Evolutionary conservation across 2,113 vertebrate genomes (phyloP).

Genomic region (Macquaria ambigua): DNA sequence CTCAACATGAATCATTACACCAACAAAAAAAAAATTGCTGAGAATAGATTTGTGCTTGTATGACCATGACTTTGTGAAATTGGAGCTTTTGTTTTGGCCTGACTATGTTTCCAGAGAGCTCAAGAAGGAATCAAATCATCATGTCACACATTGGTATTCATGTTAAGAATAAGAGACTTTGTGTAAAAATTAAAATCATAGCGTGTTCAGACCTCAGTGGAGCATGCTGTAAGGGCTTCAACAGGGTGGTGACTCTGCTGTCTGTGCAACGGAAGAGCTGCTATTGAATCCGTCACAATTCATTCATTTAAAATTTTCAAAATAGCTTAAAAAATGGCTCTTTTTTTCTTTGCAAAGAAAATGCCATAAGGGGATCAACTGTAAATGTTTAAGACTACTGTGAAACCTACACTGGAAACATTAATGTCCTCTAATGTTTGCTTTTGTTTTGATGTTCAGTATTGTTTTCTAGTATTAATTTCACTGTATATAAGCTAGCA

Average conservation of each 20-base stretch:
- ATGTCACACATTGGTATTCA: neutral
- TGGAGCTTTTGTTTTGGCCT: neutral
- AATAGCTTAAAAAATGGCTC: slow-evolving; percentile 3
- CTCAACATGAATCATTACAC: neutral
- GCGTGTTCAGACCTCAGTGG: neutral
- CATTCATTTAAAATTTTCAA: neutral
- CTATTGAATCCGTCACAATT: neutral
- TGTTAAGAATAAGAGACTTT: slow-evolving; percentile 18
- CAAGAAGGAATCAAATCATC: neutral
- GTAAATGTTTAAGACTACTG: slow-evolving; percentile 49
- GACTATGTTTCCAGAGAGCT: slow-evolving; percentile 20
- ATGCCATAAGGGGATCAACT: slow-evolving; percentile 12
- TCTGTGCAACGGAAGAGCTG: neutral
- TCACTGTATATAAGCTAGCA: slow-evolving; percentile 15
- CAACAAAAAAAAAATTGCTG: neutral
- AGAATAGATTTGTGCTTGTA: neutral
- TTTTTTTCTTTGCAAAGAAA: neutral
- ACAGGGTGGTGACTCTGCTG: slow-evolving; percentile 8
- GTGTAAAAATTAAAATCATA: slow-evolving; percentile 7
- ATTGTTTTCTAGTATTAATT: slow-evolving; percentile 36
- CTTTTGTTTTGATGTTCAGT: slow-evolving; percentile 24
- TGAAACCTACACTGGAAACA: slow-evolving; percentile 61
- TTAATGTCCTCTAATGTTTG: neutral
- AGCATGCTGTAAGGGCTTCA: neutral
- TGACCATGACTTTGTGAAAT: slow-evolving; percentile 7